These are phyloP conservation scores for Syngnathus rostellatus DNA, from an alignment of 2,797 vertebrate species.

Conservation along the genomic window DNA sequence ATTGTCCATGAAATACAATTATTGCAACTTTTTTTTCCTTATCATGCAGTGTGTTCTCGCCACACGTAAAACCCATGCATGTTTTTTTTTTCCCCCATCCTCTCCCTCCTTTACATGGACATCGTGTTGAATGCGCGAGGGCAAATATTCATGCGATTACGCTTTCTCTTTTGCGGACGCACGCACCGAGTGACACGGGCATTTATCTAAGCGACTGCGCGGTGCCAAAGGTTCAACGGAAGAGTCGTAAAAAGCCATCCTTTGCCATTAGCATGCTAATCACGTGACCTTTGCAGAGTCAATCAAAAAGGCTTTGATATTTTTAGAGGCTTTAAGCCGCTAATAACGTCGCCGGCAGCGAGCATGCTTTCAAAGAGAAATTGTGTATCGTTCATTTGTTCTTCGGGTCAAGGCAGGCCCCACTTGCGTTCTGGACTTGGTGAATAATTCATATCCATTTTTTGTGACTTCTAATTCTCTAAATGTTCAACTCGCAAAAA, in stretches of 20 bases:
- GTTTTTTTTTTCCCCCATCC: too few species aligned
- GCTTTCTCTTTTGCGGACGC: conserved; percentile 11
- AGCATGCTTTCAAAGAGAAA: not conserved
- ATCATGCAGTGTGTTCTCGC: conserved; percentile 20
- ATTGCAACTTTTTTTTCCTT: too few species aligned
- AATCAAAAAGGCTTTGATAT: conserved; percentile 37
- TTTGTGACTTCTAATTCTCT: too few species aligned
- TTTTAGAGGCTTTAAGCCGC: conserved; percentile 11
- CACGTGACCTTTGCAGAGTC: conserved; percentile 53
- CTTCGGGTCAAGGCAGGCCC: too few species aligned
- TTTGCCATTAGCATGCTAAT: conserved; percentile 39
- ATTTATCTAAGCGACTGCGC: conserved; percentile 15
- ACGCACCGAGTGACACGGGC: conserved; percentile 5
- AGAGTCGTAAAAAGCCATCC: conserved; percentile 45
- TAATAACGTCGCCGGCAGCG: not conserved
- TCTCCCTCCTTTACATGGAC: conserved; percentile 10
- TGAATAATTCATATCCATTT: too few species aligned
- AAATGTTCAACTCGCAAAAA: too few species aligned
- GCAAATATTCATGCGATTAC: conserved; percentile 43
- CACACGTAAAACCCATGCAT: too few species aligned
- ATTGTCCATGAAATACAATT: too few species aligned
- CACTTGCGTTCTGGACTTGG: not conserved
- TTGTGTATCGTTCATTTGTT: not conserved
- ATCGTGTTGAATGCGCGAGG: conserved; percentile 27
- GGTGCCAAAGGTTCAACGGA: conserved; percentile 39